Base-by-base conservation (phyloP, 1,140 invertebrate species). In the Ips nitidus region DNA sequence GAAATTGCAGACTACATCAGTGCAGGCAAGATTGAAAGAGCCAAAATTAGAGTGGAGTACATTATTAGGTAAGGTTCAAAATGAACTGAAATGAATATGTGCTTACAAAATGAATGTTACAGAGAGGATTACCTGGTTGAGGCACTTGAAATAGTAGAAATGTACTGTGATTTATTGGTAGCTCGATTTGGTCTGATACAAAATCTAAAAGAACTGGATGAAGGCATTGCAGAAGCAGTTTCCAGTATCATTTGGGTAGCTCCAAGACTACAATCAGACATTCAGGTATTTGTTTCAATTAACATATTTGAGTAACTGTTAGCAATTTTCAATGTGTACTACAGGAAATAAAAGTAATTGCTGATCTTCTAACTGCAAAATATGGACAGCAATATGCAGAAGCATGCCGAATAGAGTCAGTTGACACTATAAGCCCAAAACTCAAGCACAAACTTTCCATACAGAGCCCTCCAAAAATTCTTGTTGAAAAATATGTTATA, bases 71-170 rank as follows among this genome's bases (percentile, higher is more conserved):
- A 79, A 75, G 60, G 62, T 45, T 67, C 22, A 22, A 22, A 0
- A 22, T 22, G 0, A 22, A 22, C 22, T 22, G 0, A 22, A 22
- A 22, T 22, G 5, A 55, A 36, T 55, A 7, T n/a, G 52, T 47
- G 37, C 36, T 36, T 42, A 42, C 4, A 6, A 36, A 39, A n/a
- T 59, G 43, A 52, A 22, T 52, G 22, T 22, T 22, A 22, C 71
- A 88, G 98, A 39, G 98, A 99, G 84, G 98, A 99, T 83, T 99
- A 99, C 81, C 87, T 98, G 81, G 97, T 99, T 1, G 98, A 99
- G 84, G 97, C 97, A 0, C 97, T 99, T 92, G 98, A 99, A 87
- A 86, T 99, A 55, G 86, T 99, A 2, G 98, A 99, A 85, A 99
- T 99, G 95, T 99, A 97, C 80, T 99, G 97, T 84, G 98, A 99